A percentile compares a stretch with the other conserved stretches of the same genome.
Conservation (phyloP, 2,113 vertebrate genomes). For the Thunnus thynnus region DNA sequence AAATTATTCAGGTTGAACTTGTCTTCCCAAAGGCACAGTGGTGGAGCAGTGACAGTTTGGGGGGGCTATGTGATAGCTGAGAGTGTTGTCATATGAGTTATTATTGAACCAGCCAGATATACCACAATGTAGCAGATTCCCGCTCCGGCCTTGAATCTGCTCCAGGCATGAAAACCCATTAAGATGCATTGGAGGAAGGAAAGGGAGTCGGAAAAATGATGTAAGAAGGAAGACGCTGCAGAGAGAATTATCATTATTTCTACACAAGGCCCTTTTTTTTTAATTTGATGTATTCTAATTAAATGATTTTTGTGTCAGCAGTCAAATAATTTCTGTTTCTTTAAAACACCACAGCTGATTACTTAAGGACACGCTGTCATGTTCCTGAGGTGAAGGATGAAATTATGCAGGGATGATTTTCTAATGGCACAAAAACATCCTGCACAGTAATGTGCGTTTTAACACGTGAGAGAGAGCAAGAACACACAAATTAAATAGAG, state of each 20-base stretch:
- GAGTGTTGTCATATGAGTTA: constrained; percentile 73
- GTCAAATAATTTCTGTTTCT: constrained; percentile 44
- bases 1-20: constrained; percentile 74
- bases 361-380: constrained; percentile 18
- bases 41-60: constrained; percentile 67
- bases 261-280: constrained; percentile 14
- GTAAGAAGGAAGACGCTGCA: constrained; percentile 45
- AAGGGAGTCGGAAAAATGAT: constrained; percentile 51
- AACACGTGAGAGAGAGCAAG: constrained; percentile 3
- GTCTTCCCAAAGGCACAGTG: constrained; percentile 65
- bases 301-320: constrained; percentile 57
- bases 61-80: constrained; percentile 64
- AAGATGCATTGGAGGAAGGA: constrained; percentile 62
- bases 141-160: constrained; percentile 61
- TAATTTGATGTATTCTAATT: constrained; percentile 63
- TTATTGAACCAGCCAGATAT: constrained; percentile 70
- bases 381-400: constrained; percentile 39
- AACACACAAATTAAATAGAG: neutral
- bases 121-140: constrained; percentile 61
- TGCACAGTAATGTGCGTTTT: constrained; percentile 24
- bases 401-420: constrained; percentile 49
- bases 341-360: constrained; percentile 40
- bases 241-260: constrained; percentile 46
- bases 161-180: constrained; percentile 75
- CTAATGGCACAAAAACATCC: constrained; percentile 20